Conservation (phyloP, 2,113 vertebrate species). For the Ia io region DNA sequence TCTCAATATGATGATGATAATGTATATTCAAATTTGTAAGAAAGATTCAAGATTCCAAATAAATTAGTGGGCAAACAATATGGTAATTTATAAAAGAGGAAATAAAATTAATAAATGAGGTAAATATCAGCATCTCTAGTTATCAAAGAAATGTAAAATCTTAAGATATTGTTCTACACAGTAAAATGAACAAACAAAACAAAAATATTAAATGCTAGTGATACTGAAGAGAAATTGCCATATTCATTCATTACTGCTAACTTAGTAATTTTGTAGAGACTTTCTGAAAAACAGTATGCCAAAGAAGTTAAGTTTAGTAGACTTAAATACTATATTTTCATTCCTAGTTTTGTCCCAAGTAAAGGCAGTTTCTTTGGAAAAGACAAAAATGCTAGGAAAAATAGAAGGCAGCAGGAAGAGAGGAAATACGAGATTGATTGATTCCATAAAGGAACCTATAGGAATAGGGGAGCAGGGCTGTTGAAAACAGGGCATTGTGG, state of each 20-base stretch:
- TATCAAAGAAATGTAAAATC: not conserved
- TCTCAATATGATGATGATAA: not conserved
- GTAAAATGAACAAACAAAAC: not conserved
- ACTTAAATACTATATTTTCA: not conserved
- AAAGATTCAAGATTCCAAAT: not conserved
- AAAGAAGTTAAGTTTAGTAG: not conserved
- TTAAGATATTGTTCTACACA: not conserved
- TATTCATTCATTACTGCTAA: not conserved
- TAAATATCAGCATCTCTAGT: not conserved
- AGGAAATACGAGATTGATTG: not conserved
- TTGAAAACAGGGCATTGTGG: not conserved
- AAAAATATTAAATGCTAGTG: not conserved
- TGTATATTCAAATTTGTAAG: not conserved
- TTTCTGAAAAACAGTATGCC: not conserved
- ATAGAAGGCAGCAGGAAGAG: not conserved
- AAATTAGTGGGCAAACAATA: not conserved
- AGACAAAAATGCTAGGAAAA: not conserved
- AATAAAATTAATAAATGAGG: not conserved
- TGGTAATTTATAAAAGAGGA: not conserved
- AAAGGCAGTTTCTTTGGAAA: not conserved
- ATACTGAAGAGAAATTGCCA: not conserved
- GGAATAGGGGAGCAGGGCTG: too few species aligned
- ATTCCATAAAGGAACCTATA: not conserved
- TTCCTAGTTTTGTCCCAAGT: not conserved
- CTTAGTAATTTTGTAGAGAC: not conserved